Conservation (phyloP, 1,140 invertebrate genomes). For the Nymphalis io region DNA sequence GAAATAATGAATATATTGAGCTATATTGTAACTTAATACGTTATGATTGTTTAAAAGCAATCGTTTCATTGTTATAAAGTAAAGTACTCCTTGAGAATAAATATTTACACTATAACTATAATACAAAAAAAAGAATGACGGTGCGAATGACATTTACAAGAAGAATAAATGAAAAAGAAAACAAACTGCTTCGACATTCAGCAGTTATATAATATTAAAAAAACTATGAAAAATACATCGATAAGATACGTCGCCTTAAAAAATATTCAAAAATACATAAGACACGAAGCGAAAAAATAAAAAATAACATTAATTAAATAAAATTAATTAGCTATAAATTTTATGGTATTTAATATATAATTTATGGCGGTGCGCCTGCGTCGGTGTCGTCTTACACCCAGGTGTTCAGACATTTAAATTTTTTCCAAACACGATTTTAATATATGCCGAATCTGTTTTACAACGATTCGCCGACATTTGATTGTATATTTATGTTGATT, state of each 20-base stretch:
- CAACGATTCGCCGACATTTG: conserved; percentile 13
- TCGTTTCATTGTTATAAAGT: too few species aligned
- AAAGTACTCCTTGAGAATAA: too few species aligned
- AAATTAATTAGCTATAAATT: conserved; percentile 6
- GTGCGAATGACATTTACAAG: too few species aligned
- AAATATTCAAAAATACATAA: not conserved
- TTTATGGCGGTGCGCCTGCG: conserved; percentile 17
- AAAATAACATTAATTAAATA: conserved; percentile 11
- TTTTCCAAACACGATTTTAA: conserved; percentile 19
- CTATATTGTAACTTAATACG: not conserved
- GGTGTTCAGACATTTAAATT: conserved; percentile 40
- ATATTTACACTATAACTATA: too few species aligned
- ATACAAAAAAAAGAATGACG: too few species aligned
- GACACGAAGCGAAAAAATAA: conserved; percentile 1
- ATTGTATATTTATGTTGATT: conserved; percentile 17
- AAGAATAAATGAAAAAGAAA: too few species aligned
- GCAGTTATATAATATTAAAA: not conserved
- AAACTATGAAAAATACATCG: not conserved
- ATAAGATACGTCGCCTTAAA: too few species aligned
- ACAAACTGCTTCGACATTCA: too few species aligned
- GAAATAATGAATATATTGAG: not conserved
- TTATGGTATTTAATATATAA: conserved; percentile 21
- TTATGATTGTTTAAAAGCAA: too few species aligned
- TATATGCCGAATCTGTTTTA: conserved; percentile 17
- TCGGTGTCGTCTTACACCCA: conserved; percentile 50